Evolutionary conservation across 2,888 invertebrate species (phyloP).

Genomic region (Tetanocera ferruginea): DNA sequence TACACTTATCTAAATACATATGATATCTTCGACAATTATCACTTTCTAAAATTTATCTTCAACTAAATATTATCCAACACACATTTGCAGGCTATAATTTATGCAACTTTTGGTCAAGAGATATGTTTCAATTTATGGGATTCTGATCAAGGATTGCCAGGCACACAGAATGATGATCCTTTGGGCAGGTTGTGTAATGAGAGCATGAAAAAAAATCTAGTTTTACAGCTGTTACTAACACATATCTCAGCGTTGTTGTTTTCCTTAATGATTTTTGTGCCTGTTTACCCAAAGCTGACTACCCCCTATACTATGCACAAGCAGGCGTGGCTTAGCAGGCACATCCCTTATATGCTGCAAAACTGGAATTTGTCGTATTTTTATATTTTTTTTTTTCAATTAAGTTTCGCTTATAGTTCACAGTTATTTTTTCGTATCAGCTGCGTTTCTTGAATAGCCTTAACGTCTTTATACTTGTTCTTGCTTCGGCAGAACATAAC

Average conservation of each 20-base stretch:
- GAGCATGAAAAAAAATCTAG: not conserved
- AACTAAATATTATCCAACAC: slow-evolving; percentile 36
- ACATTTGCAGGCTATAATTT: slow-evolving; percentile 79
- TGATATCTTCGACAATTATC: too few relatives aligned
- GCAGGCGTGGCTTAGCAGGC: not conserved
- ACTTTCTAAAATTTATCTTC: too few relatives aligned
- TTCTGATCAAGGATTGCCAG: slow-evolving; percentile 82
- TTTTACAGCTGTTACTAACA: not conserved
- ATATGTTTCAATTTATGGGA: slow-evolving; percentile 84
- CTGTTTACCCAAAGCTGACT: not conserved
- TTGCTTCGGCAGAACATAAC: slow-evolving; percentile 86
- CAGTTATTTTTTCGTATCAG: not conserved
- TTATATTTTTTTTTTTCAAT: not conserved
- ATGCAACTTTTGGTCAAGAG: slow-evolving; percentile 81
- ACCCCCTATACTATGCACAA: not conserved
- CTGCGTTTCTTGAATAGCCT: not conserved
- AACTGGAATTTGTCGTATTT: not conserved
- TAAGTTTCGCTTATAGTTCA: not conserved
- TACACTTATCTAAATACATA: too few relatives aligned
- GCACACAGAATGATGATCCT: slow-evolving; percentile 84
- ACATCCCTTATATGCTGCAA: too few relatives aligned
- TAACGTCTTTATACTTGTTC: slow-evolving; percentile 62
- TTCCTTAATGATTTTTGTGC: not conserved
- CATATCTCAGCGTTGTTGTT: not conserved
- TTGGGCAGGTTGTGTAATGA: slow-evolving; percentile 81